Base-by-base conservation (phyloP, 37 sponge, comb jelly and placozoan genomes). In the Beroe ovata region DNA sequence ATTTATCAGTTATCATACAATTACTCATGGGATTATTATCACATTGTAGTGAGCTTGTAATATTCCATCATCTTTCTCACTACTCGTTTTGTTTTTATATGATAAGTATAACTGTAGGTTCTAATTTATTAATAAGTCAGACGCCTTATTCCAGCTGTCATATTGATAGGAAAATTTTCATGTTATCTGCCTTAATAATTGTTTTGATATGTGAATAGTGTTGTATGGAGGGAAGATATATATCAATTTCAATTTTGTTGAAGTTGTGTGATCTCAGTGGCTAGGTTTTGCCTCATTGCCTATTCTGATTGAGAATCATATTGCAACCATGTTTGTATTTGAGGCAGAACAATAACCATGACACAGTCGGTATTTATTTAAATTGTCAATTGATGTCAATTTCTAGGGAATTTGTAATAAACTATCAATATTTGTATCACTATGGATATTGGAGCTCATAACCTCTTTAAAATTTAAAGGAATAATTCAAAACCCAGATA, bases 31-130 rank as follows among this genome's bases (percentile, higher is more conserved):
- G 54, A 47, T 47, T 47, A 47, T 47, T 47, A 47, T 47, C 28
- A 62, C 29, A 62, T 69, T 19, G 84, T 77, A 77, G 84, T 77
- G 84, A 77, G 84, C 84, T 77, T 77, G 84, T 77, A 77, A 28
- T 21, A 77, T 77, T 77, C 54, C 84, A 77, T 42, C 20, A 39
- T 35, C 2, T 39, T n/a, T 77, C 84, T 77, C 84, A 77, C 84
- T 77, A 77, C 84, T 42, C 20, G 28, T 77, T 47, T 66, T 66
- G 42, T 77, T 77, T 42, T 77, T 42, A 77, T 77, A 77, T 77
- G 33, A 39, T 77, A 77, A 77, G 84, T 77, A n/a, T n/a, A n/a
- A n/a, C n/a, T n/a, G n/a, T 77, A 77, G 84, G 84, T 77, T 39
- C 42, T 77, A 77, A 77, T 32, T 77, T 77, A 77, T 77, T 77